These are phyloP conservation scores for Eretmochelys imbricata DNA, from an alignment of 2,113 vertebrate genomes.

Conservation along the genomic window DNA sequence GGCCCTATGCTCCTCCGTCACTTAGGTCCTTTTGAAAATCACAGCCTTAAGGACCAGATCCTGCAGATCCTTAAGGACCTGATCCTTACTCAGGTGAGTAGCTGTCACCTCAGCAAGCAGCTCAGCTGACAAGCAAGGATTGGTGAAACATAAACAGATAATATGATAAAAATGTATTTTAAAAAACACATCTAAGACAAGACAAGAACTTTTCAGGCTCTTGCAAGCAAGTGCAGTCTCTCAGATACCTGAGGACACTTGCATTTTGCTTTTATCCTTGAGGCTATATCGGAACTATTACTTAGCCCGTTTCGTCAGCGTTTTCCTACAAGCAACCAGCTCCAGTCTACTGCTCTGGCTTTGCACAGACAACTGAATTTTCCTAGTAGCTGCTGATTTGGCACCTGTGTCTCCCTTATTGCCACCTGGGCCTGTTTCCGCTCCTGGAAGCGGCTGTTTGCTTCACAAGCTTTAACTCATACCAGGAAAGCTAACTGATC, in stretches of 20 bases:
- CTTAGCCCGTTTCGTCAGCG: neutral
- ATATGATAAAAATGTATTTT: neutral
- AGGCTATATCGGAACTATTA: neutral
- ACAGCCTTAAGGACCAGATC: neutral
- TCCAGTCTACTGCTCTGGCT: neutral
- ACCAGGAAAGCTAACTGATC: neutral
- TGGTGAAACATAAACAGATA: neutral
- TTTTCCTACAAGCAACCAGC: neutral
- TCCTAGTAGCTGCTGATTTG: neutral
- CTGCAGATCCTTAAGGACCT: too few relatives aligned
- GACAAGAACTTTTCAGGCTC: conserved; percentile 5
- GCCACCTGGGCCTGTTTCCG: neutral
- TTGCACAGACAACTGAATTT: neutral
- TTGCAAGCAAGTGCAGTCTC: neutral
- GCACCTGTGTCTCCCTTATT: neutral
- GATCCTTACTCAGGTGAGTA: neutral
- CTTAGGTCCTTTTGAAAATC: neutral
- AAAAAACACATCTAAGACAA: neutral
- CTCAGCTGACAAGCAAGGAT: neutral
- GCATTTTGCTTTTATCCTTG: neutral
- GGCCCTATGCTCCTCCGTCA: neutral
- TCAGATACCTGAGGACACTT: neutral
- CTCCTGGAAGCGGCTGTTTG: neutral
- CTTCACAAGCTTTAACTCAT: neutral
- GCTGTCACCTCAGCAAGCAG: neutral